Evolutionary conservation across 2,113 vertebrate genomes (phyloP).

Genomic region (Corythaixoides concolor): DNA sequence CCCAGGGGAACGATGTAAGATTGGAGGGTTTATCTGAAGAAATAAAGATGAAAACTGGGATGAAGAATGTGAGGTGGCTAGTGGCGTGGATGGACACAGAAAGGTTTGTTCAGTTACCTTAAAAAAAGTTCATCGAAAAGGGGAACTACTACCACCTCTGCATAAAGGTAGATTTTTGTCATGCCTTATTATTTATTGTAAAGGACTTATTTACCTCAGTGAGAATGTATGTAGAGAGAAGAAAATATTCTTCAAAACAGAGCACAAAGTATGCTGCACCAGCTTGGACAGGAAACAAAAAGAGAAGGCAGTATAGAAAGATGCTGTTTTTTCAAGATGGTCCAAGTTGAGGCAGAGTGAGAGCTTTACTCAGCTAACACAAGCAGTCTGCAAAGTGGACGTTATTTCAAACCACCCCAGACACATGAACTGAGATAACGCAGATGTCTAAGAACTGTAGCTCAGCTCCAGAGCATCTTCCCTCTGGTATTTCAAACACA

Average conservation of each 20-base stretch:
- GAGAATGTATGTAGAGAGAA: not conserved
- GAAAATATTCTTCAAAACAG: not conserved
- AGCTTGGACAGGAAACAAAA: not conserved
- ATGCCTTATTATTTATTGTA: not conserved
- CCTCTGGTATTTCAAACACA: not conserved
- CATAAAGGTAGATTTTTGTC: not conserved
- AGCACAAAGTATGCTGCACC: not conserved
- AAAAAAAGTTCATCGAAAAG: not conserved
- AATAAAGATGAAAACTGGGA: conserved; percentile 28
- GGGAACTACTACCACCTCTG: not conserved
- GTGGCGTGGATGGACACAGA: not conserved
- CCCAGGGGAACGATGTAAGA: not conserved
- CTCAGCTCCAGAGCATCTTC: not conserved
- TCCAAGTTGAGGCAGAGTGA: not conserved
- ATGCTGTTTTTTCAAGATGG: not conserved
- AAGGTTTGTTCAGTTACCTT: not conserved
- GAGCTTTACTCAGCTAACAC: not conserved
- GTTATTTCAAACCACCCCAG: not conserved
- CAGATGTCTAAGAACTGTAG: not conserved
- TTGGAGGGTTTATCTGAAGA: conserved; percentile 33
- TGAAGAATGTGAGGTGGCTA: not conserved
- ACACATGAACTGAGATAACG: not conserved
- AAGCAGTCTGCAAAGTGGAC: not conserved
- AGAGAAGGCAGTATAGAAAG: not conserved
- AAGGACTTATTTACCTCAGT: not conserved